Evolutionary conservation across 2,888 invertebrate genomes (phyloP), one percentile per base, ranked within the genome.

Genomic region (Meteorus cinctellus): DNA sequence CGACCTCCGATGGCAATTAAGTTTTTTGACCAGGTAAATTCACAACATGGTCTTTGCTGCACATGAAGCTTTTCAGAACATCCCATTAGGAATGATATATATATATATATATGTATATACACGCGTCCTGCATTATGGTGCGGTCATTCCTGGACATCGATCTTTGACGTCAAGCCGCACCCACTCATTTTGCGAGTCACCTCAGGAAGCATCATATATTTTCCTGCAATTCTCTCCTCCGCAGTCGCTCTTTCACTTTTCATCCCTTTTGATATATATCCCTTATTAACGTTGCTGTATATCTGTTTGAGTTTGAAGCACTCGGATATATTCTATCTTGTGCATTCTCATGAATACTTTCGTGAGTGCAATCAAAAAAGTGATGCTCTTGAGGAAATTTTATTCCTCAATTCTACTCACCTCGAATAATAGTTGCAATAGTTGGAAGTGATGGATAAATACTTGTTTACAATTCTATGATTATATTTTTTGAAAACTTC

Each of bases 141-240:
- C 65, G 77, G 74, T 77, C 79, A 81, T 80, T 73, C 76, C 16
- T 31, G 70, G 75, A 80, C 78, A 81, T 81, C 80, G 81, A 81
- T 81, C 78, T 74, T 79, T 19, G 68, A 65, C 75, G 72, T 78
- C 77, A 78, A 66, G 76, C 78, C 79, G 79, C 80, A 78, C 80
- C 79, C 76, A 79, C 76, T 76, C 76, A 78, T 77, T 79, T 73
- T 29, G 41, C 65, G 55, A 36, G 55, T 73, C 75, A 60, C 65
- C 70, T 55, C 74, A 36, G 36, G 65, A 65, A 41, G 24, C 63
- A 63, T 63, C 65, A 65, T 65, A 63, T 63, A 65, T 41, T 65
- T 65, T 63, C 65, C 34, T 10, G 34, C 34, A 34, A 41, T 12
- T 65, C 65, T 4, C 19, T 19, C 34, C 16, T 19, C 19, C 41